Conservation (phyloP, 64 coral and sea anemone species). For the Platygyra sinensis region DNA sequence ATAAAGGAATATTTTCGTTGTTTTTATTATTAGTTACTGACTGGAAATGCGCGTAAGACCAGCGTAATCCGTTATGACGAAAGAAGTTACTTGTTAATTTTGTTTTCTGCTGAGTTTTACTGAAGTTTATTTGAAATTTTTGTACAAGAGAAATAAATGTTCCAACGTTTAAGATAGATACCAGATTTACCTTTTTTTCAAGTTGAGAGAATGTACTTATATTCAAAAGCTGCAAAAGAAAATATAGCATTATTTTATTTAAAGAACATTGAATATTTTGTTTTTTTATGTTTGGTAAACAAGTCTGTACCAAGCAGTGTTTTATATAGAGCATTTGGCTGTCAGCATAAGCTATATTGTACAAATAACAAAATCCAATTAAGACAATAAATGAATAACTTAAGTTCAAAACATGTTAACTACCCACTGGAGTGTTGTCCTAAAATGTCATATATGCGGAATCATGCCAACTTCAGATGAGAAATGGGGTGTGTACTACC, state of each 20-base stretch:
- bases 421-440: background rate
- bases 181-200: slow-evolving; percentile 8
- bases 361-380: slow-evolving; percentile 21
- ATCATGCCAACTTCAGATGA: no score
- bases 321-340: slow-evolving; percentile 32
- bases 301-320: background rate
- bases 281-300: slow-evolving; percentile 2
- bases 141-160: background rate
- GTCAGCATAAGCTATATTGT: background rate
- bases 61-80: background rate
- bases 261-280: slow-evolving; percentile 32
- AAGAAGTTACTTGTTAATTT: background rate
- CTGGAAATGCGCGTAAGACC: background rate
- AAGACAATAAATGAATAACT: background rate
- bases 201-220: background rate
- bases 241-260: slow-evolving; percentile 45
- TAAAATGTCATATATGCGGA: no score
- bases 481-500: no score
- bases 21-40: background rate
- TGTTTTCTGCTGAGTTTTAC: background rate
- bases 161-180: background rate
- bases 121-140: background rate
- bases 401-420: background rate
- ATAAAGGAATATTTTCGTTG: background rate
- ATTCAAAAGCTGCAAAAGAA: background rate